Evolutionary conservation across 2,797 vertebrate genomes (phyloP), one percentile per base, ranked within the genome.

Genomic region (Neomorphus geoffroyi): DNA sequence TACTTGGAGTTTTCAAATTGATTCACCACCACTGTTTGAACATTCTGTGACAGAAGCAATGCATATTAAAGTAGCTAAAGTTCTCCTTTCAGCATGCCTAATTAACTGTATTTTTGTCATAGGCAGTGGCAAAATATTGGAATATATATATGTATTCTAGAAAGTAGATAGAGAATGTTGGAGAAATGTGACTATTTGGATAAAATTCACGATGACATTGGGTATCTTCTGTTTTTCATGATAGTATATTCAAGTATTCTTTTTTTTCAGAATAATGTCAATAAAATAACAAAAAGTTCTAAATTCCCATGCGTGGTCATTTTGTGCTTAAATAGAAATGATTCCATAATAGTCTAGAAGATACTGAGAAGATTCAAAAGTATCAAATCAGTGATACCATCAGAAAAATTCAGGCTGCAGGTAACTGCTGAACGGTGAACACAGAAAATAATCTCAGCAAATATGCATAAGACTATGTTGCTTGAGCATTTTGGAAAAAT

Each of bases 11-110:
- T 86, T 92, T 94, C 88, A 95, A 83, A 96, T 91, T 96, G 94
- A 96, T 95, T 96, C 93, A 95, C 84, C 56, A 83, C 61, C 37
- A 73, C 37, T 74, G 71, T 89, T 96, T 96, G 88, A 96, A 92
- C 51, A 73, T 90, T 83, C 93, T 94, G 80, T 96, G 93, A 90
- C 93, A 94, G 85, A 89, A 95, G 77, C 67, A 96, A 95, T 94
- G 78, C 90, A 96, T 96, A 91, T 87, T 94, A 82, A 96, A 96
- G 90, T 57, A 96, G 91, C 45, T 97, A 51, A 90, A 86, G 48
- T 83, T 93, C 64, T 93, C 58, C 54, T 93, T 96, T 92, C 90
- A 90, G 89, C 82, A 93, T 81, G 50, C 72, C 53, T 93, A 88
- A 92, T 95, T 96, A 95, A 75, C 82, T 83, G 67, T 57, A 90